Base-by-base conservation (phyloP, 1,140 invertebrate genomes). In the Atta texana region DNA sequence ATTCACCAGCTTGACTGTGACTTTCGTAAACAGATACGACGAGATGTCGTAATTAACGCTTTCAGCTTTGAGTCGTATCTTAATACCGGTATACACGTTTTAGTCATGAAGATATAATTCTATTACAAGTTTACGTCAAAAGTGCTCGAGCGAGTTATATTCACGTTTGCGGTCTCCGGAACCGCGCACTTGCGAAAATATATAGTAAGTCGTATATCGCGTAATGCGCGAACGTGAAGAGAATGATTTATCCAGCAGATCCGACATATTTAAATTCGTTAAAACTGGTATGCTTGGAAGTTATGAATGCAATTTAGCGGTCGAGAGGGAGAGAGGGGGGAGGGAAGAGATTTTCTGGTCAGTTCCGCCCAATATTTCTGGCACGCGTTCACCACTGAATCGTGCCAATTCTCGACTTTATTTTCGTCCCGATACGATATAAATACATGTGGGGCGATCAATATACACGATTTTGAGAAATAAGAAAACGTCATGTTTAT, bases 361-460 rank as follows among this genome's bases (percentile, higher is more conserved):
- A 28, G 31, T 21, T 39, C 39, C 57, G 80, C 18, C 39, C 69
- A 74, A 63, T 39, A 84, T 84, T 84, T 82, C 55, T 84, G 57
- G 69, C 69, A 59, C 55, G 55, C 80, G 28, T 14, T 74, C 39
- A 7, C 44, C 69, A 75, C 75, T 61, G 69, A 84, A 31, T 84
- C 69, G 80, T 75, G 80, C 80, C 80, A 84, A 75, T 84, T 84
- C 55, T 51, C 69, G 0, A 12, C 28, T 61, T 75, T 84, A 84
- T 84, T 84, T 84, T 84, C 80, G 59, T 84, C 55, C 49, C 80
- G n/a, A 84, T 84, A 74, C 12, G 80, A 51, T 49, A 84, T 61
- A 75, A 74, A 84, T 84, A 84, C 21, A 49, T 4, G 28, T 69
- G 39, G 51, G 24, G 51, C 55, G 55, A 84, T 81, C 77, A 18